Percentiles rank a stretch among this genome's conserved stretches.
Evolutionary conservation across 2,113 vertebrate genomes (phyloP).

Genomic region (Platichthys stellatus): DNA sequence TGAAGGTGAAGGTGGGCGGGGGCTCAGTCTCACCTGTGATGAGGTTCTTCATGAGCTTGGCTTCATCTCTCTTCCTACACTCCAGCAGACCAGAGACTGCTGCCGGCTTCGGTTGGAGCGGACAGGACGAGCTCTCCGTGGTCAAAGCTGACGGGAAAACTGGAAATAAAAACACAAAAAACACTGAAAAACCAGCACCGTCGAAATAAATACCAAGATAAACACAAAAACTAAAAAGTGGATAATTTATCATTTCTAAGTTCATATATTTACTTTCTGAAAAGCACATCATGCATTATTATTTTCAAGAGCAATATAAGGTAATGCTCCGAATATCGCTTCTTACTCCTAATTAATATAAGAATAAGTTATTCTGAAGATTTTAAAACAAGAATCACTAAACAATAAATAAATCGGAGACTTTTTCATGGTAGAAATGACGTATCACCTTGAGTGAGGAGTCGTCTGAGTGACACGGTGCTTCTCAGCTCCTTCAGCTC

Average conservation of each 20-base stretch:
- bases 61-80: constrained; percentile 82
- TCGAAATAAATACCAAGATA: neutral
- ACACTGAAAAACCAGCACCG: neutral
- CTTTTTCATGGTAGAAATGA: neutral
- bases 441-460: constrained; percentile 69
- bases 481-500: constrained; percentile 77
- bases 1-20: no score
- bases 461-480: constrained; percentile 70
- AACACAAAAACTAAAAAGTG: no score
- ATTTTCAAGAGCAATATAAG: no score
- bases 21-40: constrained; percentile 78
- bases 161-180: neutral
- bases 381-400: neutral
- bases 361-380: neutral
- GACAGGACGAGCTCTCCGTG: constrained; percentile 30
- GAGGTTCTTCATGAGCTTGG: constrained; percentile 83
- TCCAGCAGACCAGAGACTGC: constrained; percentile 77
- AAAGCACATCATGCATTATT: no score
- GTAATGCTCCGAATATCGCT: no score
- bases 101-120: neutral
- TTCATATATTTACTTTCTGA: no score
- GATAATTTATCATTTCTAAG: no score
- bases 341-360: no score
- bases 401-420: neutral
- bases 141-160: neutral